Percentiles rank a stretch among this genome's conserved stretches.
These are phyloP conservation scores for Esox masquinongy DNA, from an alignment of 2,797 vertebrate species.

Conservation along the genomic window DNA sequence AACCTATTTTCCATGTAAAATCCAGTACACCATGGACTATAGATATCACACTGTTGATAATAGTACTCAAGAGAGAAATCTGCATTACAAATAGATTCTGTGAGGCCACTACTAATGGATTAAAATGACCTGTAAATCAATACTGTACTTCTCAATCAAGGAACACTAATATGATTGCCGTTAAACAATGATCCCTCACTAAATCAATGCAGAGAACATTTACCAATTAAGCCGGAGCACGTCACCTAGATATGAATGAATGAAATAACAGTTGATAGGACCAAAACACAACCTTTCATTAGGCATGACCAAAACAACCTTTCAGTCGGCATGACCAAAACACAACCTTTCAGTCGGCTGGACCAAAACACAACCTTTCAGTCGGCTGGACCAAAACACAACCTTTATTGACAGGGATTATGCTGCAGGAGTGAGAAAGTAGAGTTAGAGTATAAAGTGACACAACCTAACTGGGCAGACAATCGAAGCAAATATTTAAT, in stretches of 20 bases:
- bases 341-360: no score
- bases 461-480: slow-evolving; percentile 57
- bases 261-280: slow-evolving; percentile 30
- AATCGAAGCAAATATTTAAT: slow-evolving; percentile 70
- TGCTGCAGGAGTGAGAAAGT: slow-evolving; percentile 48
- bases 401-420: neutral
- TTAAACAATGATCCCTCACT: slow-evolving; percentile 21
- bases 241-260: slow-evolving; percentile 30
- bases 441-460: slow-evolving; percentile 61
- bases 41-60: neutral
- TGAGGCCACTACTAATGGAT: neutral
- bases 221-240: slow-evolving; percentile 6
- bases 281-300: no score
- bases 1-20: slow-evolving; percentile 29
- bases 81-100: slow-evolving; percentile 5
- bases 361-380: no score
- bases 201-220: slow-evolving; percentile 4
- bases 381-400: no score
- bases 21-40: neutral
- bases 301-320: no score
- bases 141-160: slow-evolving; percentile 6
- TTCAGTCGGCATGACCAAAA: no score
- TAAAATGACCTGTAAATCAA: slow-evolving; percentile 17
- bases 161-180: slow-evolving; percentile 17
- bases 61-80: neutral